Percentiles rank a stretch among this genome's conserved stretches.
phyloP scores from a whole-genome alignment of 2,113 vertebrate species.

The Thunnus maccoyii region DNA sequence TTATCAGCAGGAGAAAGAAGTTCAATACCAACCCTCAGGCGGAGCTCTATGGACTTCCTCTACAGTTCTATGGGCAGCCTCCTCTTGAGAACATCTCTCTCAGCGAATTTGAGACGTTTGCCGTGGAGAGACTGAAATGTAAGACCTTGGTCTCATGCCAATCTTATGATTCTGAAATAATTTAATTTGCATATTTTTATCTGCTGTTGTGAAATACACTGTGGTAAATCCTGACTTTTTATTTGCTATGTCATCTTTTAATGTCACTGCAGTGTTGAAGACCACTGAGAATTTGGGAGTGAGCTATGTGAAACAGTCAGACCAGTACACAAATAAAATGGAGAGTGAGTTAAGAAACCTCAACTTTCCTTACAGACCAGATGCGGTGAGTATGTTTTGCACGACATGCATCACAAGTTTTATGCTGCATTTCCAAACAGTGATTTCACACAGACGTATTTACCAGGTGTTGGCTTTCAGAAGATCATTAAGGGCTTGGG shows the following conservation, averaged over 20 bases:
- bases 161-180: not conserved
- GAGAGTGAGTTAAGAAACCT: slow-evolving; percentile 81
- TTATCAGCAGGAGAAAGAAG: slow-evolving; percentile 68
- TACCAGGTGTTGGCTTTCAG: not conserved
- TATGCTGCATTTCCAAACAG: not conserved
- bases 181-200: not conserved
- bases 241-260: slow-evolving; percentile 1
- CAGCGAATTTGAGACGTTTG: slow-evolving; percentile 92
- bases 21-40: slow-evolving; percentile 66
- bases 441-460: not conserved
- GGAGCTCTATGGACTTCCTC: slow-evolving; percentile 87
- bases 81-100: slow-evolving; percentile 93
- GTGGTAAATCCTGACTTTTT: not conserved
- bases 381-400: slow-evolving; percentile 70
- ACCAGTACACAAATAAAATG: slow-evolving; percentile 86
- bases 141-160: slow-evolving; percentile 63
- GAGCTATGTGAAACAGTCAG: slow-evolving; percentile 83
- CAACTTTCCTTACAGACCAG: slow-evolving; percentile 88
- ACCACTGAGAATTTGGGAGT: slow-evolving; percentile 92
- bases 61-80: slow-evolving; percentile 93
- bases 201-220: not conserved
- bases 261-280: slow-evolving; percentile 90
- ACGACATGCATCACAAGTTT: not conserved
- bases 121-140: slow-evolving; percentile 93
- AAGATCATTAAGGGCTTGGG: too few relatives aligned